A percentile compares a stretch with the other conserved stretches of the same genome.
phyloP scores from a whole-genome alignment of 2,113 vertebrate species.

The Ophthalmolycus amberensis region DNA sequence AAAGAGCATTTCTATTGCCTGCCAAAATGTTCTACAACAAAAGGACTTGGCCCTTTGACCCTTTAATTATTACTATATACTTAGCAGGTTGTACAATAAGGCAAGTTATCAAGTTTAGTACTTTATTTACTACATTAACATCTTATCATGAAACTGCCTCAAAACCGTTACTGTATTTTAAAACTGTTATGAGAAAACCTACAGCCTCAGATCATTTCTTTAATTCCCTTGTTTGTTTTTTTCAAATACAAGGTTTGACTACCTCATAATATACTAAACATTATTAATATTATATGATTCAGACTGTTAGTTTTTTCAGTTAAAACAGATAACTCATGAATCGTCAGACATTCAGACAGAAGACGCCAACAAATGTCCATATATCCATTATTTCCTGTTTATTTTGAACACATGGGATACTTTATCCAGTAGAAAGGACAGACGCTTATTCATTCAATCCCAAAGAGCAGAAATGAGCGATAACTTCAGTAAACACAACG shows the following conservation, averaged over 20 bases:
- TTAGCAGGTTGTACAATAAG: slow-evolving; percentile 11
- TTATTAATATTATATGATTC: not conserved
- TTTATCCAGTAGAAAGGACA: slow-evolving; percentile 56
- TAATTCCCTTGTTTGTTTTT: not conserved
- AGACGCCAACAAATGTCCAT: slow-evolving; percentile 70
- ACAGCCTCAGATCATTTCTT: not conserved
- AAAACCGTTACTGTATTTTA: not conserved
- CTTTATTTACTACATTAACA: not conserved
- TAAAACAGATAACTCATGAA: slow-evolving; percentile 1
- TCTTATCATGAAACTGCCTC: not conserved
- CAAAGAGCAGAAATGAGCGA: slow-evolving; percentile 38
- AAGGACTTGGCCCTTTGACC: not conserved
- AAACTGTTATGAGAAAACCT: not conserved
- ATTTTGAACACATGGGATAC: slow-evolving; percentile 67
- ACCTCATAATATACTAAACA: not conserved
- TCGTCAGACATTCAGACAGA: slow-evolving; percentile 45
- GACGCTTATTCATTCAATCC: slow-evolving; percentile 43
- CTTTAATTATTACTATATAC: not conserved
- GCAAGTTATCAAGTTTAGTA: not conserved
- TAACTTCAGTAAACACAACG: slow-evolving; percentile 15
- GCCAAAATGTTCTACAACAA: not conserved
- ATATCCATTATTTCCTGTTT: slow-evolving; percentile 64
- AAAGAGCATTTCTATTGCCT: slow-evolving; percentile 43
- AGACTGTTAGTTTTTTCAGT: not conserved
- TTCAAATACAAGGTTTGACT: not conserved